These are phyloP conservation scores for Esox lucius DNA, from an alignment of 2,797 vertebrate species.

Conservation along the genomic window DNA sequence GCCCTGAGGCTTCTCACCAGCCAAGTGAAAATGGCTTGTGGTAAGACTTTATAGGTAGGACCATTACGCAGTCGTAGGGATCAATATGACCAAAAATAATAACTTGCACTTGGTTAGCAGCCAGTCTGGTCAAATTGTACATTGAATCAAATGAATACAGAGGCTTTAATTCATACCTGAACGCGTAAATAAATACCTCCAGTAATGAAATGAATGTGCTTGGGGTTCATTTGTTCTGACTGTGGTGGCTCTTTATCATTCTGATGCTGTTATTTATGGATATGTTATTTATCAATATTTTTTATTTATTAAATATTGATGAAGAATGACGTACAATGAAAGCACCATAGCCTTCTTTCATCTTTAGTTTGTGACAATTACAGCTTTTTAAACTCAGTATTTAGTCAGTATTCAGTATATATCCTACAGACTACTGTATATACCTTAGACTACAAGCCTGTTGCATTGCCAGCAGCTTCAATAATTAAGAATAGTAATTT, in stretches of 20 bases:
- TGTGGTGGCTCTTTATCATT: constrained; percentile 18
- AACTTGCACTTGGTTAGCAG: constrained; percentile 46
- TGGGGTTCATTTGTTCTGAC: constrained; percentile 37
- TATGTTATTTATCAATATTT: no score
- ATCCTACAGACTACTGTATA: constrained; percentile 27
- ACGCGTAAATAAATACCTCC: constrained; percentile 53
- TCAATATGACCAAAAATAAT: constrained; percentile 37
- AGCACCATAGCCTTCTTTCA: constrained; percentile 11
- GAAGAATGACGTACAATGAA: constrained; percentile 25
- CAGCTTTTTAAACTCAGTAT: constrained; percentile 46
- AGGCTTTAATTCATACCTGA: constrained; percentile 59
- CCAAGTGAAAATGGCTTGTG: constrained; percentile 1
- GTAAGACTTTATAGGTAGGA: constrained; percentile 4
- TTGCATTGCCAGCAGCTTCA: background rate
- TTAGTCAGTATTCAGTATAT: constrained; percentile 41
- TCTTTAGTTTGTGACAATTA: constrained; percentile 44
- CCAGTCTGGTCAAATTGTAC: constrained; percentile 58
- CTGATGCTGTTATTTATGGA: constrained; percentile 39
- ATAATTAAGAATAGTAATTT: no score
- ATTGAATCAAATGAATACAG: constrained; percentile 66
- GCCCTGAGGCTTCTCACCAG: constrained; percentile 39
- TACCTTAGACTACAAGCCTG: background rate
- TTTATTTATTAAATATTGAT: no score
- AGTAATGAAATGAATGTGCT: constrained; percentile 41
- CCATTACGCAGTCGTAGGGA: constrained; percentile 22